Evolutionary conservation across 2,888 invertebrate genomes (phyloP), one percentile per base, ranked within the genome.

Genomic region (Pheosia tremula): DNA sequence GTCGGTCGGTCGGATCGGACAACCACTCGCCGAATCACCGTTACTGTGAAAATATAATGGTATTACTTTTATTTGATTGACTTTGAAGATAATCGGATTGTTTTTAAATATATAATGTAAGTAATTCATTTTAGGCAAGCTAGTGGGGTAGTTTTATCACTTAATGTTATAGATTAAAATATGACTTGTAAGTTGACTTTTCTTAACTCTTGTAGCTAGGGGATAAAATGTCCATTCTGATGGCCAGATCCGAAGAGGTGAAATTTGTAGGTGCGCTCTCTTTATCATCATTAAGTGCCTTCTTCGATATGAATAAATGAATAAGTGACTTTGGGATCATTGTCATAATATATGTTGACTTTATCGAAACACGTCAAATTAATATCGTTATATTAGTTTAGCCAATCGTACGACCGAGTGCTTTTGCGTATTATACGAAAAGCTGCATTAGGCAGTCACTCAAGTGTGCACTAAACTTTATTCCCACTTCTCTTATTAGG

Each of bases 381-480:
- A 53, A 64, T 58, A 47, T n/a, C 64, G 50, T 59, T 59, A 63
- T 72, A 64, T 71, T 72, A 73, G 72, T 78, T 76, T 72, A 75
- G 74, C 78, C 77, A 74, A 78, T 77, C 53, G 58, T 43, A 56
- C 61, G 54, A 75, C 74, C 67, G 75, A 82, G 78, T 82, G 81
- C 80, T 82, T 84, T 82, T 69, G 74, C 70, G 81, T 81, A 82
- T 87, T 86, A 85, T 79, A 78, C 77, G 79, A 83, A 86, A 78
- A 78, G 72, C 67, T 79, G 81, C 82, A 84, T 85, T 84, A 84
- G 76, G 71, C 74, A 77, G 64, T 75, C 81, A 82, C 80, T 81
- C 77, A 79, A 78, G 81, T 81, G 79, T 79, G 69, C 67, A 11
- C n/a, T 55, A n/a, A 11, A 4, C n/a, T 39, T 55, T 24, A 55